Conservation (phyloP, 2,888 invertebrate genomes). For the Reticulitermes lucifugus region DNA sequence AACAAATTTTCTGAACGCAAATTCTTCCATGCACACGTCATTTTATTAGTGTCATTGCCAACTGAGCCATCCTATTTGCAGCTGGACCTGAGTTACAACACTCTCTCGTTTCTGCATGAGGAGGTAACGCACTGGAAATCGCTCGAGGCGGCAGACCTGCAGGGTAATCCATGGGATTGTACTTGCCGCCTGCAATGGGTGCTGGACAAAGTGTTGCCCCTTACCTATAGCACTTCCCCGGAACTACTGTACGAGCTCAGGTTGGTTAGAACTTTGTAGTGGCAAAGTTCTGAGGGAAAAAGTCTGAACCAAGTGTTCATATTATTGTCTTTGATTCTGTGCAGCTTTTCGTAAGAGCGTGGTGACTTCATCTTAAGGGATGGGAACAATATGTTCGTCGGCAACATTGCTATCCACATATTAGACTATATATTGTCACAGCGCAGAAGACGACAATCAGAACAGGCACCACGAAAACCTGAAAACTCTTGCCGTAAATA, state of each 20-base stretch:
- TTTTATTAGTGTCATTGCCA: neutral
- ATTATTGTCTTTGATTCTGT: no score
- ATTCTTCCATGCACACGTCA: neutral
- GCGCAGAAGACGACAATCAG: no score
- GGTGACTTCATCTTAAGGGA: no score
- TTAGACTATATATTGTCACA: no score
- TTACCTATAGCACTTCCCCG: slow-evolving; percentile 64
- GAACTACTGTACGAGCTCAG: slow-evolving; percentile 67
- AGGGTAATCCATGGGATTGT: slow-evolving; percentile 74
- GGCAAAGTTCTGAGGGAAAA: no score
- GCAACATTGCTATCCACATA: no score
- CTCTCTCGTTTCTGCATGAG: slow-evolving; percentile 62
- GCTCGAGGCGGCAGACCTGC: slow-evolving; percentile 65
- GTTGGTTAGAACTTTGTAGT: slow-evolving; percentile 58
- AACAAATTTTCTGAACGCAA: neutral
- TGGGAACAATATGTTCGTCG: no score
- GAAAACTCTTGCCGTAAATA: no score
- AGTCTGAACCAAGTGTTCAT: no score
- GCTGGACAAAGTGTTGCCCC: slow-evolving; percentile 67
- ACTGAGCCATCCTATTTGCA: slow-evolving; percentile 56
- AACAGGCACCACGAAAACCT: no score
- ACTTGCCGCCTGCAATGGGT: slow-evolving; percentile 72
- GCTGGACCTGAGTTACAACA: slow-evolving; percentile 71
- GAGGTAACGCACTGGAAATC: slow-evolving; percentile 41
- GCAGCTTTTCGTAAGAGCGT: no score